These are phyloP conservation scores for Podarcis lilfordi DNA, from an alignment of 2,797 vertebrate genomes.

Conservation along the genomic window DNA sequence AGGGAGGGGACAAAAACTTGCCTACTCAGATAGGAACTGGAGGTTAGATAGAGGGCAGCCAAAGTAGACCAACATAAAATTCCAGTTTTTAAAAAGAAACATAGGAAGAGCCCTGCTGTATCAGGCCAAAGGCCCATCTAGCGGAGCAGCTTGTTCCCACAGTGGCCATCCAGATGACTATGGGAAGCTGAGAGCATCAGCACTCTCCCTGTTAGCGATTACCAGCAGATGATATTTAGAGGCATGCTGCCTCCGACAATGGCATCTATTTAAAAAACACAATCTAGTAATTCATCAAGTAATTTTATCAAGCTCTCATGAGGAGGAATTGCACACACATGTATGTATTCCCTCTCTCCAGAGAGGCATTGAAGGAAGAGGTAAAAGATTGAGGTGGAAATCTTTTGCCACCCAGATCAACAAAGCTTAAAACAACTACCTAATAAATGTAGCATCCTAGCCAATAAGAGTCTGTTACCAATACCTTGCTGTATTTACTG, in stretches of 20 bases:
- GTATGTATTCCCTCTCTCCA: not conserved
- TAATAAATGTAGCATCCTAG: not conserved
- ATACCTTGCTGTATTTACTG: constrained; percentile 32
- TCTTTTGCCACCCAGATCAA: not conserved
- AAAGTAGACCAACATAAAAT: not conserved
- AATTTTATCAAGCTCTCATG: not conserved
- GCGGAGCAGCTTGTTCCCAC: no score
- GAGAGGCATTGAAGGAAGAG: not conserved
- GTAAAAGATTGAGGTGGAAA: not conserved
- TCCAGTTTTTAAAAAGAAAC: not conserved
- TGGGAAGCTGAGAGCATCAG: no score
- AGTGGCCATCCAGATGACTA: no score
- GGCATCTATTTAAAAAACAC: not conserved
- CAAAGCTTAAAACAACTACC: not conserved
- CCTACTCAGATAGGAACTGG: not conserved
- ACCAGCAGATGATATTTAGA: no score
- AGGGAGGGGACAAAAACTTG: not conserved
- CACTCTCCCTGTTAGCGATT: no score
- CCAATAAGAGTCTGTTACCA: not conserved
- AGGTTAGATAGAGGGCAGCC: not conserved
- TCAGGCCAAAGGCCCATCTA: not conserved
- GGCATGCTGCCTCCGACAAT: not conserved
- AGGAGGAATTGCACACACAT: not conserved
- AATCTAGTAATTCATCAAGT: not conserved
- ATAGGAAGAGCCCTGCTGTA: not conserved